Evolutionary conservation across 1,140 invertebrate genomes (phyloP).

Genomic region (Ladona fulva): DNA sequence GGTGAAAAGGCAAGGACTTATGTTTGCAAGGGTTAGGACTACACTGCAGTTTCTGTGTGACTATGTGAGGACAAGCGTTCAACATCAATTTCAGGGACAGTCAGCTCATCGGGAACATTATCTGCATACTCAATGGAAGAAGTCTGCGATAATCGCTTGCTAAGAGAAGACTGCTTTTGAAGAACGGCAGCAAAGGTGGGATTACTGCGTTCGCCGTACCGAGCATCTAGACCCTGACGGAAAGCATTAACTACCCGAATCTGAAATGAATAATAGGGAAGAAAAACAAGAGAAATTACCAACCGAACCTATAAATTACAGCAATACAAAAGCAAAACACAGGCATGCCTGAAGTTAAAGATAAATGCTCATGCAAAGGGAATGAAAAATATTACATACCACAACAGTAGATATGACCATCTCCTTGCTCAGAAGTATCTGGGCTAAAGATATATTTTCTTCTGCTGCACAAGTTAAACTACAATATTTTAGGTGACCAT

Average conservation of each 20-base stretch:
- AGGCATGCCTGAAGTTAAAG: conserved; percentile 17
- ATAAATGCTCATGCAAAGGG: background rate
- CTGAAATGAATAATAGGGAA: conserved; percentile 50
- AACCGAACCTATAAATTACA: conserved; percentile 18
- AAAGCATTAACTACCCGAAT: conserved; percentile 99
- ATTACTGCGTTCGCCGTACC: conserved; percentile 83
- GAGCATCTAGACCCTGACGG: conserved; percentile 93
- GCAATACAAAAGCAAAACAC: background rate
- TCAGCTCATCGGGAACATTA: conserved; percentile 75
- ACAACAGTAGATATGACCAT: conserved; percentile 5
- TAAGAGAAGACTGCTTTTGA: conserved; percentile 81
- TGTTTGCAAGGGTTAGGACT: conserved; percentile 34
- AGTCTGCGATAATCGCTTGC: conserved; percentile 79
- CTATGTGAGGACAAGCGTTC: conserved; percentile 82
- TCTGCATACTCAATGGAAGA: conserved; percentile 87
- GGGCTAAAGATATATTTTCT: background rate
- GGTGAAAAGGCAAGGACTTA: background rate
- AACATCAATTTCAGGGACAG: conserved; percentile 80
- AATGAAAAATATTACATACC: conserved; percentile 2
- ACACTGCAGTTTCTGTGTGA: conserved; percentile 87
- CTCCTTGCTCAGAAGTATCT: background rate
- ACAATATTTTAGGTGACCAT: background rate
- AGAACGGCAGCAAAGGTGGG: conserved; percentile 80
- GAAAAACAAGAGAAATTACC: conserved; percentile 1
- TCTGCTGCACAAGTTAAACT: background rate